phyloP scores from a whole-genome alignment of 2,113 vertebrate genomes.

The Oncorhynchus nerka region DNA sequence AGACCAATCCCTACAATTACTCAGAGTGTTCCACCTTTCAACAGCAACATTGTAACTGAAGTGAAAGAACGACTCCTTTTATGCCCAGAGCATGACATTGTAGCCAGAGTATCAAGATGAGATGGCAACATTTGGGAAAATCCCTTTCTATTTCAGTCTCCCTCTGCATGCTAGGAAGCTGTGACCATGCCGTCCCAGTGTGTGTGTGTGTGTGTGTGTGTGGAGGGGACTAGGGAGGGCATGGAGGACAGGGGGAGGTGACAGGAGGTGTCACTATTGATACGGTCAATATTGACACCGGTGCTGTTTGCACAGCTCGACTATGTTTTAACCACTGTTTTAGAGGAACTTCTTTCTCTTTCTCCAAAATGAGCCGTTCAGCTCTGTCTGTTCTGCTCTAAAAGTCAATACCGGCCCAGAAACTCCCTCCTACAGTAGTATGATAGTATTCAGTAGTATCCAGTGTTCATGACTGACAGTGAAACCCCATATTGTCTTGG shows the following conservation, averaged over 20 bases:
- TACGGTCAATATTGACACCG: conserved; percentile 68
- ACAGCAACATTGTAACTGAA: not conserved
- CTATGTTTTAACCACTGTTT: conserved; percentile 58
- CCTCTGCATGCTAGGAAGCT: too few species aligned
- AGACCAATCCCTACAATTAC: not conserved
- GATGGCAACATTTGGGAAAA: too few species aligned
- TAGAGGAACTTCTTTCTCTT: not conserved
- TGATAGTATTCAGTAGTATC: too few species aligned
- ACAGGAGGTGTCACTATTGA: conserved; percentile 11
- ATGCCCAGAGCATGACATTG: not conserved
- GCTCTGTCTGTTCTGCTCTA: too few species aligned
- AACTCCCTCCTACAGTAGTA: too few species aligned
- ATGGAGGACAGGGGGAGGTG: conserved; percentile 31
- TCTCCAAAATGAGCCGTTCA: not conserved
- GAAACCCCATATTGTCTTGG: too few species aligned
- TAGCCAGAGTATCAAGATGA: too few species aligned
- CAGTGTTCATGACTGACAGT: too few species aligned
- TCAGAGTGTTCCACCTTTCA: too few species aligned
- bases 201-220: conserved; percentile 2
- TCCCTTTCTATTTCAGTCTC: too few species aligned
- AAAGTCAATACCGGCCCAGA: too few species aligned
- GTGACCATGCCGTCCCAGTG: not conserved
- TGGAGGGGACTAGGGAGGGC: conserved; percentile 34
- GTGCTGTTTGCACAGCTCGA: conserved; percentile 31
- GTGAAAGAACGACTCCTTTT: not conserved